Conservation (phyloP, 2,888 invertebrate genomes). For the Melieria crassipennis region DNA sequence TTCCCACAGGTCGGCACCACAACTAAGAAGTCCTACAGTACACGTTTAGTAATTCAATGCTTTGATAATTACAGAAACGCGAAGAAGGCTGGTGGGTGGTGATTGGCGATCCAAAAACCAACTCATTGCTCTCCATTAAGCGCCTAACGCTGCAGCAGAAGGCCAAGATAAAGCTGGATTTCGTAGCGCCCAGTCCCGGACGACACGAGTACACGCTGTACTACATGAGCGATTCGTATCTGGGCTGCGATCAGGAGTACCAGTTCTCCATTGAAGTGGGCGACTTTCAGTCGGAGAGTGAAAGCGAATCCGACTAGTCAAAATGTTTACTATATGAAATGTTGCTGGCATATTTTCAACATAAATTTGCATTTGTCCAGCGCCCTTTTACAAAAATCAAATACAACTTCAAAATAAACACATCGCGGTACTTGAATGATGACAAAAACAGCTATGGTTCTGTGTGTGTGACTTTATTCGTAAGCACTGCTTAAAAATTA, state of each 20-base stretch:
- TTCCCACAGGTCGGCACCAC: constrained; percentile 84
- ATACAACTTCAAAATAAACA: too few relatives aligned
- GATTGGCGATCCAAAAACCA: constrained; percentile 94
- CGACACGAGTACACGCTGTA: constrained; percentile 93
- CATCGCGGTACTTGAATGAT: too few relatives aligned
- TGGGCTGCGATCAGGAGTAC: constrained; percentile 99
- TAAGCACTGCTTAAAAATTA: constrained; percentile 3
- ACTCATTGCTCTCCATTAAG: constrained; percentile 96
- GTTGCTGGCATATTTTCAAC: not conserved
- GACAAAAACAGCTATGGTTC: too few relatives aligned
- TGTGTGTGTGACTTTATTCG: constrained; percentile 4
- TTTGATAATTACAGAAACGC: constrained; percentile 73
- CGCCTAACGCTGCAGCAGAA: constrained; percentile 92
- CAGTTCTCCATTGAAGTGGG: constrained; percentile 87
- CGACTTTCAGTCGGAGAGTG: constrained; percentile 75
- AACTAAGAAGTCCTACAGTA: not conserved
- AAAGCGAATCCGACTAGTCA: constrained; percentile 67
- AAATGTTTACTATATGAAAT: not conserved
- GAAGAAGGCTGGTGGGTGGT: constrained; percentile 99
- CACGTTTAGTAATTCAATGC: not conserved
- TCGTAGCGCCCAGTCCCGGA: constrained; percentile 90
- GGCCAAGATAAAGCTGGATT: constrained; percentile 79
- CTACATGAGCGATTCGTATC: constrained; percentile 99
- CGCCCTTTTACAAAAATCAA: too few relatives aligned
- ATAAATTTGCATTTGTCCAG: constrained; percentile 18